Evolutionary conservation across 2,888 invertebrate species (phyloP).

Genomic region (Tachystola acroxantha): DNA sequence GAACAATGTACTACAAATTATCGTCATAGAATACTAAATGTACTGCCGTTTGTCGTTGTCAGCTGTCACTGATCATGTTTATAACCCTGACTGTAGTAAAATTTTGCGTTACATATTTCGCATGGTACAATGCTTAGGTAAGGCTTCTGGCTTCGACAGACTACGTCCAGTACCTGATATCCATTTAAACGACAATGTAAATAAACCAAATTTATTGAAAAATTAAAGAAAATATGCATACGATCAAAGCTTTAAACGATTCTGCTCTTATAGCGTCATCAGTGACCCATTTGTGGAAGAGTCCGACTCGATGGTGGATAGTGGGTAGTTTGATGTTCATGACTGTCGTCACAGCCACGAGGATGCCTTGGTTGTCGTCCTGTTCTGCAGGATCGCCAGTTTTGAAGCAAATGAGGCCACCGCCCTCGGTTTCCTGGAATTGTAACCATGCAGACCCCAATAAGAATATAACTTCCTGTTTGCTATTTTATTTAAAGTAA

Average conservation of each 20-base stretch:
- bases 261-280: constrained; percentile 15
- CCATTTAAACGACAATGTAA: neutral
- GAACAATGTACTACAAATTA: too few relatives aligned
- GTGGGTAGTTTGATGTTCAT: constrained; percentile 38
- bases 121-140: too few relatives aligned
- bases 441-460: neutral
- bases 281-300: constrained; percentile 38
- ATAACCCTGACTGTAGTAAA: too few relatives aligned
- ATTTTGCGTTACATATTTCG: too few relatives aligned
- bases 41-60: too few relatives aligned
- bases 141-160: too few relatives aligned
- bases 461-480: neutral
- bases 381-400: constrained; percentile 45
- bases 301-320: constrained; percentile 35
- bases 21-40: too few relatives aligned
- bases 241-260: neutral
- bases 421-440: constrained; percentile 47
- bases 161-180: too few relatives aligned
- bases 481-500: constrained; percentile 8
- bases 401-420: constrained; percentile 44
- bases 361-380: constrained; percentile 28
- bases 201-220: neutral
- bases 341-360: constrained; percentile 44
- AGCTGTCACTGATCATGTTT: too few relatives aligned
- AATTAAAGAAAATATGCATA: neutral